These are phyloP conservation scores for Scaptomyza flava DNA, from an alignment of 2,888 invertebrate species.

Conservation along the genomic window DNA sequence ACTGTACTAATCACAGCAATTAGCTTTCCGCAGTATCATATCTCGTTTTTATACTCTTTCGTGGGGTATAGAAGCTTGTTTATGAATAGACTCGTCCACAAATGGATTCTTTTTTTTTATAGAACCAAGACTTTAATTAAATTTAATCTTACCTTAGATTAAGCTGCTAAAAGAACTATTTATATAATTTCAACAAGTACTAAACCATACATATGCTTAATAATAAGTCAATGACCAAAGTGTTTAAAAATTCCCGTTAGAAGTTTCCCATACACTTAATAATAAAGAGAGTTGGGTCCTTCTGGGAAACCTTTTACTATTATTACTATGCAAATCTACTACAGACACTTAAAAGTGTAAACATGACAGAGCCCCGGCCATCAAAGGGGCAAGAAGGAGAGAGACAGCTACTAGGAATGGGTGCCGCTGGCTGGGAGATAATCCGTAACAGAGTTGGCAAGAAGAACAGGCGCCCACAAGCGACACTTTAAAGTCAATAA, in stretches of 20 bases:
- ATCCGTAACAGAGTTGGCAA: conserved; percentile 47
- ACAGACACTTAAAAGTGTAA: conserved; percentile 18
- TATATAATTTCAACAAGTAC: neutral
- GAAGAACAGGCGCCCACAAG: conserved; percentile 41
- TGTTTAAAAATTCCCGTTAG: conserved; percentile 5
- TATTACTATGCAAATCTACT: conserved; percentile 29
- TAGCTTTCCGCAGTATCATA: conserved; percentile 11
- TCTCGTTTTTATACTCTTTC: neutral
- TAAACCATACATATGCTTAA: neutral
- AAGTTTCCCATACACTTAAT: conserved; percentile 19
- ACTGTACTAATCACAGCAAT: conserved; percentile 29
- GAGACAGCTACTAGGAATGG: too few relatives aligned
- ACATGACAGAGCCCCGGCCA: neutral
- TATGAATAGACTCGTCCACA: too few relatives aligned
- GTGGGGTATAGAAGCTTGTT: neutral
- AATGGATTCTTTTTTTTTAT: too few relatives aligned
- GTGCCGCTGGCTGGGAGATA: conserved; percentile 8
- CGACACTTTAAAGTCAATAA: conserved; percentile 69
- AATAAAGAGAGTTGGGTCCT: conserved; percentile 27
- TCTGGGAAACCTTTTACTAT: conserved; percentile 41
- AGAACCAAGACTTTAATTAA: too few relatives aligned
- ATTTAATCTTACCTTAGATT: neutral
- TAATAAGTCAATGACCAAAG: conserved; percentile 10
- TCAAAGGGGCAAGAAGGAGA: too few relatives aligned
- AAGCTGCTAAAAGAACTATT: neutral